Conservation (phyloP, 1,140 invertebrate genomes). For the Nylanderia fulva region DNA sequence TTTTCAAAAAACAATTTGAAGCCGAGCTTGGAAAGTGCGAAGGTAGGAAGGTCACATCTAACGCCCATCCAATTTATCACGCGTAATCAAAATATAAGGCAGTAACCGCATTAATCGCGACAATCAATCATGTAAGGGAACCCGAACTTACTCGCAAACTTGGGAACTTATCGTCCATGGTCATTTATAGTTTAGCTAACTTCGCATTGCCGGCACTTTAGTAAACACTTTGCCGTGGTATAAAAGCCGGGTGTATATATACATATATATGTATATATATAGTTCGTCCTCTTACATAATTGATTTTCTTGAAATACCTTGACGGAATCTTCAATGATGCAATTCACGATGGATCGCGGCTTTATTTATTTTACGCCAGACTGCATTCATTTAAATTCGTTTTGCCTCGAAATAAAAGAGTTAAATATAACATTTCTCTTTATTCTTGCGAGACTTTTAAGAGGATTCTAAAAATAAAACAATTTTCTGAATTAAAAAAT, state of each 20-base stretch:
- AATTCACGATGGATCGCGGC: background rate
- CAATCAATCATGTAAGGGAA: conserved; percentile 52
- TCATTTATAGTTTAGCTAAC: conserved; percentile 48
- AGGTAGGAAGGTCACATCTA: background rate
- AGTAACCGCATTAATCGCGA: conserved; percentile 44
- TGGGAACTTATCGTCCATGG: conserved; percentile 26
- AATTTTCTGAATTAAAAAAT: too few species aligned
- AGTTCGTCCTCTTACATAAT: background rate
- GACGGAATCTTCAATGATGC: background rate
- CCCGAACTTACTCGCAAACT: conserved; percentile 41
- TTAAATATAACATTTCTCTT: background rate
- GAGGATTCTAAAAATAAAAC: too few species aligned
- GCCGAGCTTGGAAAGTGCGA: conserved; percentile 6
- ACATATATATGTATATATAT: too few species aligned
- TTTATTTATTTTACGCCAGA: background rate
- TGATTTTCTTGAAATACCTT: background rate
- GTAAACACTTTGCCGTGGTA: conserved; percentile 33
- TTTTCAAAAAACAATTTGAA: background rate
- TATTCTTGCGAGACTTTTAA: background rate
- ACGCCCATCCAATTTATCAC: conserved; percentile 37
- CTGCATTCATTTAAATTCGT: background rate
- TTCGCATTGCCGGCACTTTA: conserved; percentile 35
- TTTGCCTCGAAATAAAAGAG: background rate
- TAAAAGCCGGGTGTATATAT: background rate
- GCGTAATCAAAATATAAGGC: conserved; percentile 57